These are phyloP conservation scores for Chaetodon trifascialis DNA, from an alignment of 2,113 vertebrate species.

Conservation along the genomic window DNA sequence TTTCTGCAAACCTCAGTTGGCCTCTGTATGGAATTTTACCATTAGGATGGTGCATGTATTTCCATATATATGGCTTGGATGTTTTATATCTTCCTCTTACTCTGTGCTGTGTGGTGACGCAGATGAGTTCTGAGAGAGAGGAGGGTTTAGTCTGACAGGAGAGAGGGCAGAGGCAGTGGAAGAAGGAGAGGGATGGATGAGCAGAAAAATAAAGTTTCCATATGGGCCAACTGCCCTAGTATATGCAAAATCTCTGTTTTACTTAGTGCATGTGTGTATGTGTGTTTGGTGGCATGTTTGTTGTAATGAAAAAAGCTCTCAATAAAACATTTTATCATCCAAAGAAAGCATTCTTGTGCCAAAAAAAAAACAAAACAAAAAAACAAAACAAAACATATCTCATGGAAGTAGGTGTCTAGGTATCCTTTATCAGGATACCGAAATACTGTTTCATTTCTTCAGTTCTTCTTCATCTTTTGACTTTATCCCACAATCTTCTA, in stretches of 20 bases:
- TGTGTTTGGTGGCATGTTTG: background rate
- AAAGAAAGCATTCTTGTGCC: background rate
- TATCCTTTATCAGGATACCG: background rate
- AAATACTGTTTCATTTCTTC: background rate
- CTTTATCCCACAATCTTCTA: background rate
- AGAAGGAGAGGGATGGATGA: background rate
- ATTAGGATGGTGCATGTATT: background rate
- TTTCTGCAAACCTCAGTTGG: background rate
- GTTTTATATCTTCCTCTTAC: background rate
- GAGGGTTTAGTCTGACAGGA: constrained; percentile 11
- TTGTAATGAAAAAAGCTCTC: background rate
- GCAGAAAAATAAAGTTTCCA: background rate
- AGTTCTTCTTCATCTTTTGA: background rate
- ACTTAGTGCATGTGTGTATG: background rate
- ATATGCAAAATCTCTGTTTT: background rate
- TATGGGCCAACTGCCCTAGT: background rate
- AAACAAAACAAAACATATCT: background rate
- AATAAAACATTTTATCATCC: background rate
- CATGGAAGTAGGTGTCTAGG: background rate
- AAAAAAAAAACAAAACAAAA: background rate
- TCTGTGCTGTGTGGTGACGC: constrained; percentile 34
- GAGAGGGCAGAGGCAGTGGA: background rate
- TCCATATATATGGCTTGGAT: constrained; percentile 13
- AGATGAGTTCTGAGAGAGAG: constrained; percentile 65
- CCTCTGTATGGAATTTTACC: background rate